These are phyloP conservation scores for Regulus satrapa DNA, from an alignment of 2,113 vertebrate genomes.

Conservation along the genomic window DNA sequence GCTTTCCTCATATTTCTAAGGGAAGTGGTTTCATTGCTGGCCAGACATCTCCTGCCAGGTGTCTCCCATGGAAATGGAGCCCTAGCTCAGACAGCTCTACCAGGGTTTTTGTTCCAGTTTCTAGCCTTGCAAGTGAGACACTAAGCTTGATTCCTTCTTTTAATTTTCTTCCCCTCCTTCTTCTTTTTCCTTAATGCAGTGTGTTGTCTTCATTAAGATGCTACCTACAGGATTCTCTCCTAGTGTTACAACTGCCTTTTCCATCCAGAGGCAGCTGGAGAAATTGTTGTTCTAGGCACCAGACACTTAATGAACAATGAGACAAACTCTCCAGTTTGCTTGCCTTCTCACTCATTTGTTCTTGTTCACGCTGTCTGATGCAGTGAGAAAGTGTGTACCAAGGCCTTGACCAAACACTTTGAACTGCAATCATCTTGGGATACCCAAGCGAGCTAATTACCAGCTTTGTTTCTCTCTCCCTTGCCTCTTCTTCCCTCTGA, in stretches of 20 bases:
- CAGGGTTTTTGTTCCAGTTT: background rate
- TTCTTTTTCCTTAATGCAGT: background rate
- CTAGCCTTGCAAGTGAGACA: background rate
- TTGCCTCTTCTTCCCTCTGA: slow-evolving; percentile 16
- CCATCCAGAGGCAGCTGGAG: slow-evolving; percentile 4
- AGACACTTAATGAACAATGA: slow-evolving; percentile 53
- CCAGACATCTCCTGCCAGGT: background rate
- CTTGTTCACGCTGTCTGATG: background rate
- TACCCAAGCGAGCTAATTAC: slow-evolving; percentile 56
- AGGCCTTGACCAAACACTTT: slow-evolving; percentile 61
- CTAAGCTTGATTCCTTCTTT: background rate
- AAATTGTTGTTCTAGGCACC: slow-evolving; percentile 29
- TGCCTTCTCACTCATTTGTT: background rate
- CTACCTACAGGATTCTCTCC: slow-evolving; percentile 3
- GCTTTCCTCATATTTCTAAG: background rate
- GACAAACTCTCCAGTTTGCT: background rate
- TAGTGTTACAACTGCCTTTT: slow-evolving; percentile 1
- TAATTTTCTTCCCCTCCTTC: background rate
- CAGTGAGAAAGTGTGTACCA: background rate
- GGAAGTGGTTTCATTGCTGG: background rate
- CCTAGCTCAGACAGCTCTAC: background rate
- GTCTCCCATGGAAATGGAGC: background rate
- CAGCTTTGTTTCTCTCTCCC: slow-evolving; percentile 43
- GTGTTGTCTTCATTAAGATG: background rate
- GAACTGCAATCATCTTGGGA: slow-evolving; percentile 60